Base-by-base conservation (phyloP, 2,113 vertebrate genomes). In the Lipophrys pholis region DNA sequence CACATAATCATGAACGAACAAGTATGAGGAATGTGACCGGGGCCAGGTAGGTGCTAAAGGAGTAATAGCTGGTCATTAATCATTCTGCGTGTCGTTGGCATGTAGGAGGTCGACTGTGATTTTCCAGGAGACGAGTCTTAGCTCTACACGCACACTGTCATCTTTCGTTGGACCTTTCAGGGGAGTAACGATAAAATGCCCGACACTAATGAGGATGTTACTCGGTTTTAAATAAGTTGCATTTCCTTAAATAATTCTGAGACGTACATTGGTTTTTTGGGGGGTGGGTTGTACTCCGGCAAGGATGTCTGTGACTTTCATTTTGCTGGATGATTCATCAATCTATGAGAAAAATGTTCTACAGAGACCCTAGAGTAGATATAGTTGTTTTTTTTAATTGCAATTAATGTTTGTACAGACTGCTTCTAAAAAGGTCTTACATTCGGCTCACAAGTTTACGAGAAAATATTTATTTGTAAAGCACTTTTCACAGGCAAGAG, bases 161-260 rank as follows among this genome's bases (percentile, higher is more conserved):
- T 85, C 78, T 51, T 58, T 63, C 8, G 8, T 41, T 46, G 80
- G 86, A 87, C 81, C 83, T 87, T 87, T 87, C 50, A 50, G n/a
- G 56, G 35, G 61, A 60, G 69, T 80, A 73, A 85, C 62, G 12
- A 64, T 69, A 63, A 78, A 73, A 75, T 70, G 56, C 21, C 57
- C 73, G 84, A 81, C 67, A 41, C 70, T 82, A 87, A 84, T 72
- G 68, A 88, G 67, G 66, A 81, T 80, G 82, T 83, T 43, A 62
- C 75, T 73, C 60, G 56, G 4, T 54, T 80, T 49, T 73, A 41
- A 78, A 73, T 35, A 46, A 2, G 40, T 76, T 60, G 45, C 52
- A 71, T 83, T 76, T 81, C 78, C 68, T 63, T 50, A 11, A 48
- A 59, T 21, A 64, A 15, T n/a, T 69, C 64, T 60, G 30, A 69